Percentiles rank a stretch among this genome's conserved stretches.
phyloP scores from a whole-genome alignment of 1,140 invertebrate species.

The Calephelis virginiensis region DNA sequence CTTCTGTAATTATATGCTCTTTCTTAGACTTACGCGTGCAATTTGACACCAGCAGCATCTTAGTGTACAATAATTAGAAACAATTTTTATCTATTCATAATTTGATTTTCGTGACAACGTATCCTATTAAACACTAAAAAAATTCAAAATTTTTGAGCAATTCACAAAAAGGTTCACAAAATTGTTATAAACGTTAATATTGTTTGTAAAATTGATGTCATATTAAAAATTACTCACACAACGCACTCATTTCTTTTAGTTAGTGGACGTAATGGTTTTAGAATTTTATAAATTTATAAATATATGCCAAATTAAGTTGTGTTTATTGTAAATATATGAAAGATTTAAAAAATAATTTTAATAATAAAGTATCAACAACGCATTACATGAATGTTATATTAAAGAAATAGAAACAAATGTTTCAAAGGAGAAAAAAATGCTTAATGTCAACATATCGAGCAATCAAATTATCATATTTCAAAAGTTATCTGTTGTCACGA shows the following conservation, averaged over 20 bases:
- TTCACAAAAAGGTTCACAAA: constrained; percentile 33
- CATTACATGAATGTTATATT: neutral
- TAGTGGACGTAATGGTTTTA: constrained; percentile 27
- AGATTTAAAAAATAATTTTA: neutral
- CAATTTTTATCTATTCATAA: constrained; percentile 51
- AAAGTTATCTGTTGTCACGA: constrained; percentile 45
- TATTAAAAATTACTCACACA: constrained; percentile 27
- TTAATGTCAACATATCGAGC: neutral
- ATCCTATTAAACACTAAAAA: constrained; percentile 33
- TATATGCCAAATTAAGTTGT: constrained; percentile 2
- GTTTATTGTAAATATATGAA: constrained; percentile 2
- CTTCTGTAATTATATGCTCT: neutral
- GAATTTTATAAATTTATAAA: constrained; percentile 16
- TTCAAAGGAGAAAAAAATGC: neutral
- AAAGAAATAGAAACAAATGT: neutral
- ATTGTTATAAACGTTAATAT: constrained; percentile 18
- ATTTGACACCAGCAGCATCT: constrained; percentile 61
- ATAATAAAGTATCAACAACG: neutral
- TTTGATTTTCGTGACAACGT: constrained; percentile 51
- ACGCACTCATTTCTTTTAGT: constrained; percentile 23
- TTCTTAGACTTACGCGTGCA: constrained; percentile 59
- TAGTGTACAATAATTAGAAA: constrained; percentile 35
- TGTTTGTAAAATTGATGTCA: constrained; percentile 16
- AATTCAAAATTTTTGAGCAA: constrained; percentile 54
- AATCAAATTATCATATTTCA: neutral